Evolutionary conservation across 92 coral and sea anemone genomes (phyloP).

Genomic region (Porites rus): DNA sequence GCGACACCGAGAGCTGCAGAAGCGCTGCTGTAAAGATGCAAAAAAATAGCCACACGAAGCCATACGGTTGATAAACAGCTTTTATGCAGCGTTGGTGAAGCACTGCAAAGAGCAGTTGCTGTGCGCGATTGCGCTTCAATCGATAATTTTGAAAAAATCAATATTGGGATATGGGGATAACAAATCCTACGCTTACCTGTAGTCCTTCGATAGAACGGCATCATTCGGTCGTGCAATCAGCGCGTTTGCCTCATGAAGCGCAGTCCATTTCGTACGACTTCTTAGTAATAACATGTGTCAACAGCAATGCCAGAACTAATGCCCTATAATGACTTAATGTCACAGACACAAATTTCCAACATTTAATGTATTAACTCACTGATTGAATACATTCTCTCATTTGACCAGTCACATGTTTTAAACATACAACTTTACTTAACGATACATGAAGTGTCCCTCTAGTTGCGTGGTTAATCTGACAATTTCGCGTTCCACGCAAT

Average conservation of each 20-base stretch:
- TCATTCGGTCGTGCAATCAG: too few relatives aligned
- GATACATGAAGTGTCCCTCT: background rate
- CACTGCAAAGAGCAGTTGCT: background rate
- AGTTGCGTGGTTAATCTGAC: too few relatives aligned
- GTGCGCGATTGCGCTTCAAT: background rate
- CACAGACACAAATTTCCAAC: background rate
- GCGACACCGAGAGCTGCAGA: background rate
- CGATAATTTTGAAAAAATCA: too few relatives aligned
- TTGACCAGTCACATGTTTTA: background rate
- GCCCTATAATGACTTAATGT: background rate
- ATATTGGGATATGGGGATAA: background rate
- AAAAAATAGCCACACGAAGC: too few relatives aligned
- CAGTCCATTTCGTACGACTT: background rate
- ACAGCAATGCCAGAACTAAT: too few relatives aligned
- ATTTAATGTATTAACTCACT: background rate
- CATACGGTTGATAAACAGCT: background rate
- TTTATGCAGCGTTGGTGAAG: background rate
- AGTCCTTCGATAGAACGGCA: background rate
- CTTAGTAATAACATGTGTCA: too few relatives aligned
- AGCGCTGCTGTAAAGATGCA: too few relatives aligned
- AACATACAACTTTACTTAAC: background rate
- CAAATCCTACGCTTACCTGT: constrained; percentile 4
- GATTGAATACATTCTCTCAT: background rate
- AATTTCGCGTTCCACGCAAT: background rate
- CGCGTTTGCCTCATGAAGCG: too few relatives aligned